phyloP scores from a whole-genome alignment of 2,888 invertebrate species.

The Andrena hattorfiana region DNA sequence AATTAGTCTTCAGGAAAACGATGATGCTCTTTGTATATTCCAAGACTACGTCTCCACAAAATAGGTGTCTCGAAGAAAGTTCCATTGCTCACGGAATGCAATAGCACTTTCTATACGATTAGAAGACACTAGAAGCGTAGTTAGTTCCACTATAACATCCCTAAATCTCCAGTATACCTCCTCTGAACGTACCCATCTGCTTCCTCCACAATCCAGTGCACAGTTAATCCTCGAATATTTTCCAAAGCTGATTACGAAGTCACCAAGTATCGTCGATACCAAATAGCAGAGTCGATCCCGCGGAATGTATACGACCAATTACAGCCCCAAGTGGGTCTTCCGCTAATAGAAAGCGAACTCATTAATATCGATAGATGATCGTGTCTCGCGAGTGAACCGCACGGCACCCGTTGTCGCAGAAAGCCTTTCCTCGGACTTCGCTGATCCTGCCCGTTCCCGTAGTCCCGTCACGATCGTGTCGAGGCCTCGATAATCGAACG shows the following conservation, averaged over 20 bases:
- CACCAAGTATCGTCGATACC: constrained; percentile 29
- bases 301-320: constrained; percentile 45
- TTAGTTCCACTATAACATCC: too few relatives aligned
- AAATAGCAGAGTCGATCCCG: constrained; percentile 40
- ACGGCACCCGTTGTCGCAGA: constrained; percentile 1
- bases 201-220: not conserved
- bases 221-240: not conserved
- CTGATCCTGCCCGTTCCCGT: constrained; percentile 56
- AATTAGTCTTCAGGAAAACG: too few relatives aligned
- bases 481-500: constrained; percentile 85
- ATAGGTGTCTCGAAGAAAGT: too few relatives aligned
- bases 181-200: not conserved
- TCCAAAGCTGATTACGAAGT: constrained; percentile 38
- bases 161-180: not conserved
- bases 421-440: constrained; percentile 49
- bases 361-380: constrained; percentile 48
- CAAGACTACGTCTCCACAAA: too few relatives aligned
- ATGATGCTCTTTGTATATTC: too few relatives aligned
- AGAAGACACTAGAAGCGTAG: too few relatives aligned
- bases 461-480: constrained; percentile 77
- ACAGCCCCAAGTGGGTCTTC: constrained; percentile 39
- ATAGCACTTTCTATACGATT: too few relatives aligned
- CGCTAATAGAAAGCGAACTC: constrained; percentile 54
- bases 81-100: too few relatives aligned
- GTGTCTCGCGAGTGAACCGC: constrained; percentile 31